phyloP scores from a whole-genome alignment of 2,113 vertebrate genomes.

The Clarias magur region DNA sequence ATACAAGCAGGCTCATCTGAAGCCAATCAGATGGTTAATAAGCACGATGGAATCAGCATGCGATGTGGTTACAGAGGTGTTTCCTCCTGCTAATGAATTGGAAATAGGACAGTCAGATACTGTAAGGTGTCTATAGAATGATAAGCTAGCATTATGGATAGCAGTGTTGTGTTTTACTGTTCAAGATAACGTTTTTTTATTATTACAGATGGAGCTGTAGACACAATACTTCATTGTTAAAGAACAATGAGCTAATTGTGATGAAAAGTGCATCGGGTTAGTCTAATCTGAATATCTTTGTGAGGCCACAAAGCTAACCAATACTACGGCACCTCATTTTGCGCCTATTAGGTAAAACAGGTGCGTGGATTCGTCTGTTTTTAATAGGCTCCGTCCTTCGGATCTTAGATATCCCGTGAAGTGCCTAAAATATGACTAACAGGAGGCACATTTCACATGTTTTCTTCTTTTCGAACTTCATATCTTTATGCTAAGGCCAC shows the following conservation, averaged over 20 bases:
- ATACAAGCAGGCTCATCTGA: constrained; percentile 14
- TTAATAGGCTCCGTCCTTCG: not conserved
- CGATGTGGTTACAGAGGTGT: constrained; percentile 3
- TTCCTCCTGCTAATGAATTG: not conserved
- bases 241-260: not conserved
- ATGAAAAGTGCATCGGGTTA: not conserved
- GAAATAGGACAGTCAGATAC: not conserved
- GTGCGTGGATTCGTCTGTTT: not conserved
- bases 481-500: not conserved
- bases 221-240: not conserved
- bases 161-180: not conserved
- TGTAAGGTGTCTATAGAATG: not conserved
- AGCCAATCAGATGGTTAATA: constrained; percentile 3
- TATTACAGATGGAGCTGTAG: not conserved
- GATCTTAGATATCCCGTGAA: not conserved
- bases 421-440: not conserved
- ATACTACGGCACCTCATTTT: too few relatives aligned
- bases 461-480: too few relatives aligned
- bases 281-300: too few relatives aligned
- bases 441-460: not conserved
- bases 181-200: not conserved
- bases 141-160: not conserved
- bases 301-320: too few relatives aligned
- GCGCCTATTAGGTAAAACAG: not conserved
- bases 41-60: not conserved